Evolutionary conservation across 2,888 invertebrate genomes (phyloP).

Genomic region (Melangyna quadrimaculata): DNA sequence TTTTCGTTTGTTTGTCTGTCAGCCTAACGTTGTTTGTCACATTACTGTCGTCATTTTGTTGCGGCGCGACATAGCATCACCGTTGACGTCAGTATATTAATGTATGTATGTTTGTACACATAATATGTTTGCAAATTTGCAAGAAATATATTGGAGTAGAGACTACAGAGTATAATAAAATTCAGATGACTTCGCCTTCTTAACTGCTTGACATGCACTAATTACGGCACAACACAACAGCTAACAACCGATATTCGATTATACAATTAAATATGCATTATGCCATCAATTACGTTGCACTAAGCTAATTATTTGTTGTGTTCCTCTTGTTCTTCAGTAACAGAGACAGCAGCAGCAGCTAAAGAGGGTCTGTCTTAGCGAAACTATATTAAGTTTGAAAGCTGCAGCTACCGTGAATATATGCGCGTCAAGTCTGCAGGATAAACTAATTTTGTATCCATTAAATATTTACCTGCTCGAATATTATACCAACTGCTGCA

Average conservation of each 20-base stretch:
- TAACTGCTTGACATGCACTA: constrained; percentile 73
- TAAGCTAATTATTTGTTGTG: constrained; percentile 69
- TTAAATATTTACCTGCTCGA: constrained; percentile 49
- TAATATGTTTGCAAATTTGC: constrained; percentile 23
- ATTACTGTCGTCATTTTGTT: constrained; percentile 5
- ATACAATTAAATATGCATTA: constrained; percentile 75
- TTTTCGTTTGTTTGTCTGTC: constrained; percentile 41
- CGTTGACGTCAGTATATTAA: not conserved
- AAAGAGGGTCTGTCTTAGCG: constrained; percentile 24
- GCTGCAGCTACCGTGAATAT: constrained; percentile 43
- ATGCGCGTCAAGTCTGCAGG: constrained; percentile 64
- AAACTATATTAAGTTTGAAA: constrained; percentile 31
- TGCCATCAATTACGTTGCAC: constrained; percentile 74
- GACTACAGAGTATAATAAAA: too few species aligned
- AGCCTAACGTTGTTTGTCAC: constrained; percentile 49
- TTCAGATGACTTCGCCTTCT: constrained; percentile 58
- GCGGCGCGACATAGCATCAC: not conserved
- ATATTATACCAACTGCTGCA: constrained; percentile 38
- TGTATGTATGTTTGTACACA: too few species aligned
- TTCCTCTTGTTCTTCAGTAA: constrained; percentile 37
- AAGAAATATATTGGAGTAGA: constrained; percentile 34
- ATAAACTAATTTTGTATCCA: constrained; percentile 69
- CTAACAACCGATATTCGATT: constrained; percentile 74
- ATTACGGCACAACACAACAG: constrained; percentile 72
- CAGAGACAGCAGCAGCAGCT: too few species aligned